Conservation (phyloP, 2,797 vertebrate genomes). For the Avahi laniger region DNA sequence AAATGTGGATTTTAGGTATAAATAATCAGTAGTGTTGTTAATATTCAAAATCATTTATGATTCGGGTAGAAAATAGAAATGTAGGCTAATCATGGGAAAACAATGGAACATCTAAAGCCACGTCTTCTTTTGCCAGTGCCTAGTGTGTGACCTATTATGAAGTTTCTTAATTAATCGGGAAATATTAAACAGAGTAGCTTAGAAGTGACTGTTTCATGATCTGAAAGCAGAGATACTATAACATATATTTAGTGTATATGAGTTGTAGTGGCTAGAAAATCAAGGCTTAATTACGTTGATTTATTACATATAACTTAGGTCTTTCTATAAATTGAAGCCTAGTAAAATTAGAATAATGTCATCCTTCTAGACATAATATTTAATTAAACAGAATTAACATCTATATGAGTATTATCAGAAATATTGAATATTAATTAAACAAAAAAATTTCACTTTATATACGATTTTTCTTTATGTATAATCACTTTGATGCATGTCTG, state of each 20-base stretch:
- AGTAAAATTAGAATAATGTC: neutral
- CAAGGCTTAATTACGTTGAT: neutral
- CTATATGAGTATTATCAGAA: neutral
- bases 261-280: neutral
- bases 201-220: neutral
- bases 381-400: constrained; percentile 1
- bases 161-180: neutral
- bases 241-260: neutral
- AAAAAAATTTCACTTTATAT: neutral
- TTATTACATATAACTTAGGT: neutral
- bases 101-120: neutral
- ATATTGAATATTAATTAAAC: neutral
- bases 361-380: neutral
- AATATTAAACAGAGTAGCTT: neutral
- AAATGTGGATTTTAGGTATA: neutral
- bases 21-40: neutral
- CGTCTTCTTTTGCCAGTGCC: neutral
- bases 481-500: neutral
- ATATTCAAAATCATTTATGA: neutral
- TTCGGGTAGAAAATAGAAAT: neutral
- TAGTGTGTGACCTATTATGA: neutral
- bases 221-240: neutral
- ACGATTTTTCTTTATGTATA: neutral
- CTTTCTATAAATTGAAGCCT: neutral
- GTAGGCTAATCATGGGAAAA: neutral